phyloP scores from a whole-genome alignment of 2,888 invertebrate species.

The Cryptops parisi region DNA sequence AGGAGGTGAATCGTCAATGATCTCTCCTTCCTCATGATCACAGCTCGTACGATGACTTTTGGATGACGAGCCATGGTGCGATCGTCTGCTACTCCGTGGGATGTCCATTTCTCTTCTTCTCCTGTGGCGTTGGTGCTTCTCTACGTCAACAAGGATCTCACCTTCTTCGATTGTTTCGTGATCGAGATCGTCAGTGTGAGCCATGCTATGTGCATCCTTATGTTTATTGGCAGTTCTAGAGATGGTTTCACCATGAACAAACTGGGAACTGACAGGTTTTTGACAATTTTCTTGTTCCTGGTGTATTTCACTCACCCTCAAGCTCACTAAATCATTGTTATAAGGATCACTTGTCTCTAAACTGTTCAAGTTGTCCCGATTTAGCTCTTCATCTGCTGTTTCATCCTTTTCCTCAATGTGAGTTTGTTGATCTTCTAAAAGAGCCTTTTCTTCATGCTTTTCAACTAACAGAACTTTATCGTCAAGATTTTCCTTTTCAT shows the following conservation, averaged over 20 bases:
- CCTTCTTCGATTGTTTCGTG: constrained; percentile 17
- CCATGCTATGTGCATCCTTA: no score
- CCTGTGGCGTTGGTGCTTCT: neutral
- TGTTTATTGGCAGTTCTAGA: no score
- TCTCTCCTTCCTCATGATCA: constrained; percentile 43
- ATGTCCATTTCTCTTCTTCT: no score
- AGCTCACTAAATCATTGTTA: no score
- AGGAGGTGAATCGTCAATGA: constrained; percentile 36
- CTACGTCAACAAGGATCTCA: constrained; percentile 11
- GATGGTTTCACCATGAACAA: no score
- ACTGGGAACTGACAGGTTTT: no score
- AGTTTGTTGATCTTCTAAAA: constrained; percentile 12
- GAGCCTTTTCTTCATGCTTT: constrained; percentile 13
- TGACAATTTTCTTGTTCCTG: no score
- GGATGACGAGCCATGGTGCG: neutral
- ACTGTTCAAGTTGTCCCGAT: no score
- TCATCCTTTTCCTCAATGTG: constrained; percentile 12
- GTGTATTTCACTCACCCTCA: no score
- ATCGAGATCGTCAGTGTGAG: neutral
- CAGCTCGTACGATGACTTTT: constrained; percentile 15
- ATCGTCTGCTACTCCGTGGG: neutral
- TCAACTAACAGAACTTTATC: no score
- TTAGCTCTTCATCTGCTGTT: constrained; percentile 4
- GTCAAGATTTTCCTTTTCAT: no score
- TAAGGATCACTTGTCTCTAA: no score